These are phyloP conservation scores for Magallana nippona DNA, from an alignment of 2,888 invertebrate genomes.

Conservation along the genomic window DNA sequence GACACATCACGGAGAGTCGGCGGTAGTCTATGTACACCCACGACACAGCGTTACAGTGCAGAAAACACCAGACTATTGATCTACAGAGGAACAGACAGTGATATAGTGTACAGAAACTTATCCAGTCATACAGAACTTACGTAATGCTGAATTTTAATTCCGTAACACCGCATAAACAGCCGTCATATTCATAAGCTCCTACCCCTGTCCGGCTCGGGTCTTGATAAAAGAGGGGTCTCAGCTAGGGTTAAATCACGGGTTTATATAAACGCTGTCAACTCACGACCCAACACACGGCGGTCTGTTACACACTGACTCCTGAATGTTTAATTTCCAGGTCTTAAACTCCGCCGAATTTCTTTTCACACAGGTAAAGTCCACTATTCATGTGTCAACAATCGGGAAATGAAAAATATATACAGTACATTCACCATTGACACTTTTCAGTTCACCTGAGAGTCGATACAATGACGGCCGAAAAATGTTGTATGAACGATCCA, in stretches of 20 bases:
- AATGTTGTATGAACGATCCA: no score
- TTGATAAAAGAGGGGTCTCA: neutral
- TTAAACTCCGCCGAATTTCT: neutral
- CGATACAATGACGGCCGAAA: neutral
- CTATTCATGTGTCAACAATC: neutral
- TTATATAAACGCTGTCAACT: neutral
- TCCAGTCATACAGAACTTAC: neutral
- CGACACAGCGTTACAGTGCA: neutral
- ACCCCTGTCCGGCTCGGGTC: neutral
- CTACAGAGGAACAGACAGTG: neutral
- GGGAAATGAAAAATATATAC: neutral
- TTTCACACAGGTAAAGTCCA: slow-evolving; percentile 23
- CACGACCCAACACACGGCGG: neutral
- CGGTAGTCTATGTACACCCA: neutral
- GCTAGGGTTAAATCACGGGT: slow-evolving; percentile 9
- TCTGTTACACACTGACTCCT: neutral
- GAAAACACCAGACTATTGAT: slow-evolving; percentile 2
- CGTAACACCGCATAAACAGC: neutral
- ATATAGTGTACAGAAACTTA: neutral
- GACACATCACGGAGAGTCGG: neutral
- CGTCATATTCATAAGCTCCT: neutral
- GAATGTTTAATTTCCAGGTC: slow-evolving; percentile 6
- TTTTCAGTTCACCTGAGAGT: neutral
- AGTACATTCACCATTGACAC: neutral
- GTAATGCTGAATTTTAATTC: slow-evolving; percentile 20